Conservation (phyloP, 2,797 vertebrate genomes). For the Meriones psammophilus region DNA sequence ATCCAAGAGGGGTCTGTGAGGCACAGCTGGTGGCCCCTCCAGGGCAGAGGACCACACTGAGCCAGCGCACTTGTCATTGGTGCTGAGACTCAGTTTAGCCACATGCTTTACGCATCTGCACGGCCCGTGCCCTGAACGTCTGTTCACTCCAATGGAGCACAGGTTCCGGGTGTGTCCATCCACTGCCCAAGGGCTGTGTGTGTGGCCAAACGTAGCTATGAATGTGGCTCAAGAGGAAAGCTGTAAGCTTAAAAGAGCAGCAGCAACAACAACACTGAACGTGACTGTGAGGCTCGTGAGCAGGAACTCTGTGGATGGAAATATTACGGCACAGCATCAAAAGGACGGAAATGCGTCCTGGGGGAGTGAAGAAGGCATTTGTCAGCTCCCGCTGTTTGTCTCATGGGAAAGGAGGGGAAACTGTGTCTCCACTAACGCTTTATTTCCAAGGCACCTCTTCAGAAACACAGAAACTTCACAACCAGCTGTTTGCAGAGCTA, state of each 20-base stretch:
- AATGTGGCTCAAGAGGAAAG: neutral
- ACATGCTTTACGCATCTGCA: rapidly evolving
- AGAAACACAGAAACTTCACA: neutral
- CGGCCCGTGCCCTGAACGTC: rapidly evolving
- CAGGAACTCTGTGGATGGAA: neutral
- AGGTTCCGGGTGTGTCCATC: neutral
- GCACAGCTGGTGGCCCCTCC: neutral
- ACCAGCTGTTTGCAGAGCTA: neutral
- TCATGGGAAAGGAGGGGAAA: neutral
- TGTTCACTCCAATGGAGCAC: neutral
- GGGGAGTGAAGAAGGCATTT: neutral
- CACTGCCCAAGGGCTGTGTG: neutral
- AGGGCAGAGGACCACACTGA: neutral
- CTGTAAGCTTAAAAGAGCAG: neutral
- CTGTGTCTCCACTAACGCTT: neutral
- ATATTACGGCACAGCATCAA: neutral
- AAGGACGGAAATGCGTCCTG: neutral
- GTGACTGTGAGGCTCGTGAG: neutral
- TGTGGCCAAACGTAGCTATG: neutral
- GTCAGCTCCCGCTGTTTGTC: neutral
- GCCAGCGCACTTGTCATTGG: neutral
- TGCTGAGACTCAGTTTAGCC: neutral
- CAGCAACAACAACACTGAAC: neutral
- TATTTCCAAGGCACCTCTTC: neutral
- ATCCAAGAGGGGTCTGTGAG: neutral